phyloP scores from a whole-genome alignment of 1,140 invertebrate genomes.

The Zaprionus camerounensis region DNA sequence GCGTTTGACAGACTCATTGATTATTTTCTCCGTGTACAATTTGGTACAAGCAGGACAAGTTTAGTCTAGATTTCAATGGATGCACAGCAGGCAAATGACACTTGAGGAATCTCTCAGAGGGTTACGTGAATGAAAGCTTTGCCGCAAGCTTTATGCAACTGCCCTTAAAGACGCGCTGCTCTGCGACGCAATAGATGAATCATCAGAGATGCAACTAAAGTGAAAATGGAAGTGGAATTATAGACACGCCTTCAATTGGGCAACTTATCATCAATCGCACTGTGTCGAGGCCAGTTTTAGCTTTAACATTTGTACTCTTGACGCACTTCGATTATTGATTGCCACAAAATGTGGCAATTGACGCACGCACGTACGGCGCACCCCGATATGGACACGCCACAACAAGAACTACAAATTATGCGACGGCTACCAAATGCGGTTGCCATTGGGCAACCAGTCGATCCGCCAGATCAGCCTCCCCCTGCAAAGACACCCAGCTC shows the following conservation, averaged over 20 bases:
- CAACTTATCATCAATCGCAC: slow-evolving; percentile 35
- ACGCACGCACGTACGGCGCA: slow-evolving; percentile 55
- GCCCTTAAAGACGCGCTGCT: slow-evolving; percentile 1
- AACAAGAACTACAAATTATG: slow-evolving; percentile 78
- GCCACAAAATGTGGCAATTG: slow-evolving; percentile 81
- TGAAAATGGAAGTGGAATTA: neutral
- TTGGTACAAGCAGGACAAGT: slow-evolving; percentile 43
- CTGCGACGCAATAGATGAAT: slow-evolving; percentile 51
- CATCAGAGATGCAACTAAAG: slow-evolving; percentile 34
- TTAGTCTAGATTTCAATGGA: slow-evolving; percentile 40
- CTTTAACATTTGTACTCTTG: slow-evolving; percentile 75
- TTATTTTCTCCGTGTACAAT: slow-evolving; percentile 63
- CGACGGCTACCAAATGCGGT: slow-evolving; percentile 57
- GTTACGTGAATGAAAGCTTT: neutral
- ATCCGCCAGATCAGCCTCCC: slow-evolving; percentile 1
- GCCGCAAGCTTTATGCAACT: slow-evolving; percentile 34
- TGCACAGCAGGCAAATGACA: slow-evolving; percentile 37
- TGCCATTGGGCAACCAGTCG: slow-evolving; percentile 65
- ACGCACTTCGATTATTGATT: slow-evolving; percentile 81
- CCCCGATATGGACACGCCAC: slow-evolving; percentile 59
- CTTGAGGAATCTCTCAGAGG: slow-evolving; percentile 52
- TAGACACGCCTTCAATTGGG: neutral
- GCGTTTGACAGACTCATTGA: slow-evolving; percentile 60
- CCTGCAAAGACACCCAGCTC: neutral
- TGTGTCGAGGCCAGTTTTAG: slow-evolving; percentile 33